Evolutionary conservation across 2,113 vertebrate genomes (phyloP).

Genomic region (Nesoenas mayeri): DNA sequence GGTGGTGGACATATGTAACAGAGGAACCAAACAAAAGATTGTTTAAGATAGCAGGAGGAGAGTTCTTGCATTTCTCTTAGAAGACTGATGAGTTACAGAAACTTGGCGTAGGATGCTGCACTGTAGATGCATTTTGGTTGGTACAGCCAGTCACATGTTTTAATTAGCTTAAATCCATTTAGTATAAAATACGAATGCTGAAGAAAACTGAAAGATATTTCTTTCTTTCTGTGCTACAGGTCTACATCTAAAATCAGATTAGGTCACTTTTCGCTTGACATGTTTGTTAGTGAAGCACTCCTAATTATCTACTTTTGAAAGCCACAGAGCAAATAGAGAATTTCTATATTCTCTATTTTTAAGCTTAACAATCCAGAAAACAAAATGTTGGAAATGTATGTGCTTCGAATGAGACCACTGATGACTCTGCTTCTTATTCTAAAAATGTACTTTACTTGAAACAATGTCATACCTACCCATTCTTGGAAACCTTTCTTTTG

Average conservation of each 20-base stretch:
- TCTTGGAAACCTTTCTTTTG: neutral
- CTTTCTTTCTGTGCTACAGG: neutral
- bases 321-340: neutral
- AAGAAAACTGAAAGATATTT: neutral
- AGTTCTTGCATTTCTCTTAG: neutral
- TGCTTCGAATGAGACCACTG: neutral
- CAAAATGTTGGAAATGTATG: neutral
- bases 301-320: neutral
- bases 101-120: neutral
- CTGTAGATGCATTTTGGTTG: neutral
- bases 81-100: neutral
- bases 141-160: neutral
- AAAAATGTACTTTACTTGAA: neutral
- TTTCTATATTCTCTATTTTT: neutral
- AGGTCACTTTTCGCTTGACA: neutral
- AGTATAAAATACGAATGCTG: neutral
- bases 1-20: neutral
- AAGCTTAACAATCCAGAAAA: neutral
- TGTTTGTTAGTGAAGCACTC: neutral
- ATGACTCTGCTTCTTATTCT: neutral
- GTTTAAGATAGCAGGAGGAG: neutral
- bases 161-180: neutral
- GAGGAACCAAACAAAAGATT: neutral
- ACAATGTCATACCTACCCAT: neutral
- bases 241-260: neutral